Base-by-base conservation (phyloP, 2,888 invertebrate genomes). In the Lasioglossum figueresi region DNA sequence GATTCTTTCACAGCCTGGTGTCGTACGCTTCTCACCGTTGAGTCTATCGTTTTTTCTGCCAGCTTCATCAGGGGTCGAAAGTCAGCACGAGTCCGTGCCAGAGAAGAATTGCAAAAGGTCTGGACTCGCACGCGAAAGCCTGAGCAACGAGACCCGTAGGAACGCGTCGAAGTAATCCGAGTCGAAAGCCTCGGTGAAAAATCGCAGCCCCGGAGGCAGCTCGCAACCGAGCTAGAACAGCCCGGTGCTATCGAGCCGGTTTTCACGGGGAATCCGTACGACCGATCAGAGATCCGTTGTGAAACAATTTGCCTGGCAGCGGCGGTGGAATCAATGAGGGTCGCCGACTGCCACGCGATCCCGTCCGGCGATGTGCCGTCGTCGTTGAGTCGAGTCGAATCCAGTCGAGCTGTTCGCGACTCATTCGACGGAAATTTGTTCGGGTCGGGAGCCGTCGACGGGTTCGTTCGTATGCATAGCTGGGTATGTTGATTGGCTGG, bases 391-490 rank as follows among this genome's bases (percentile, higher is more conserved):
- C 37, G n/a, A 63, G n/a, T 77, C 79, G 56, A 78, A 80, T 79
- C 82, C 3, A 56, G 83, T 16, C 76, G 72, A 75, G 56, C 43
- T 52, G 71, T 75, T 45, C 34, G 63, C n/a, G 71, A 23, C 23
- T 40, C 40, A 4, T 71, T 63, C 72, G 66, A 91, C 87, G 86
- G 84, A 88, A 91, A 92, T 92, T 91, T 89, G 88, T 91, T 89
- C 88, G 82, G 75, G 71, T 75, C 45, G 56, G 52, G 43, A 83
- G 79, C 82, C 80, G 83, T 84, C 80, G 84, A 80, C 84, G 82
- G 80, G 82, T 89, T 92, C 87, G 90, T 92, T 93, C 90, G 91
- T 91, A 92, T 92, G 93, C 92, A 93, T 92, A 89, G 89, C 77
- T 79, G 80, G 73, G 77, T 82, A 89, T 88, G 90, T 90, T 92